Base-by-base conservation (phyloP, 2,113 vertebrate species). In the Varanus salvator region DNA sequence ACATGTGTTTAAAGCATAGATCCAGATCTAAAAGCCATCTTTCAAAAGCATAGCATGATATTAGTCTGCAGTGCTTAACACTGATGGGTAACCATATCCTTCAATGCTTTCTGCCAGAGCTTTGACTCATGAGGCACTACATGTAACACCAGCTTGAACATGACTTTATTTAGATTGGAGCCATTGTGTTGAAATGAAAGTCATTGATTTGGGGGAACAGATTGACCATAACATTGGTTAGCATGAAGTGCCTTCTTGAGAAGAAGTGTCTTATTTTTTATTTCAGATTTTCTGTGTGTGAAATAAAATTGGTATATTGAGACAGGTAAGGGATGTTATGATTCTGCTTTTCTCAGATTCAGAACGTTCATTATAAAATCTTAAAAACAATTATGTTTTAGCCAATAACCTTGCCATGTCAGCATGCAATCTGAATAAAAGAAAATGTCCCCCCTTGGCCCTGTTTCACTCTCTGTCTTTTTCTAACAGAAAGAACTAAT, bases 401-500 rank as follows among this genome's bases (percentile, higher is more conserved):
- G 86, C 85, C 38, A 85, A 75, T 90, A 93, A 90, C 74, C 2
- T 8, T 83, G 3, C 89, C 85, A 50, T 27, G 34, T 50, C 92
- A 29, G 52, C 84, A 80, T 88, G 89, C 91, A 72, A 97, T 91
- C 81, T 92, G 88, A 91, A 57, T 88, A 78, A 12, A 60, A 92
- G 87, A 87, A 93, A 82, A 90, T 23, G 78, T 68, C 87, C 84
- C 87, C 44, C 80, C 66, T 21, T 80, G 11, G 19, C 78, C 66
- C 31, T n/a, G 25, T 90, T 82, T 54, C 77, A 77, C 48, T 80
- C 11, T 31, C 52, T 66, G 81, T 64, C 12, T 84, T 6, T 82
- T 77, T 89, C 78, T 66, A 76, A 66, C 89, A 94, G 93, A 94
- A 95, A 95, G 87, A 94, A 91, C 90, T 92, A 94, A 95, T 95